Evolutionary conservation across 2,888 invertebrate genomes (phyloP), one percentile per base, ranked within the genome.

Genomic region (Resseliella maxima): DNA sequence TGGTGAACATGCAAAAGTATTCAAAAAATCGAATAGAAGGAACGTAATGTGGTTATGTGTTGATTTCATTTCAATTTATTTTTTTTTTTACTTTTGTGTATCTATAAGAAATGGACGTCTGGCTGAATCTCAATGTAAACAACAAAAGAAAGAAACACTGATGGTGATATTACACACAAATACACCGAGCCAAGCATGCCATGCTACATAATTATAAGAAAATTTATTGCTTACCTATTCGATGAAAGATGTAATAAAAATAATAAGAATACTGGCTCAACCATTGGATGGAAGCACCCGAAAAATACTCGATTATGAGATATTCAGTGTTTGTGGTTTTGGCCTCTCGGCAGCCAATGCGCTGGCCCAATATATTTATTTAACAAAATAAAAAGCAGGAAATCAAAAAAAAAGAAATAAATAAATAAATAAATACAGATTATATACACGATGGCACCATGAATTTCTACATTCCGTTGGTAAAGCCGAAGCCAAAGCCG

Each of bases 171-270:
- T 24, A 59, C 59, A 59, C n/a, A 50, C 8, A 50, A 18, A 50
- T 2, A 18, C 2, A 50, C 15, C 8, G 46, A 50, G 46, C 8
- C 6, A 64, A 64, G 35, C 36, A n/a, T n/a, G n/a, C n/a, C 35
- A 35, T 18, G 35, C n/a, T 36, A 81, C 81, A 81, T 81, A 81
- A 81, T 81, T 81, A 81, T 81, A 81, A 81, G 21, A 36, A 81
- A 81, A 81, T 81, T 81, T 81, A 81, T 81, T 81, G 36, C 81
- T 81, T 81, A 36, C 81, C 81, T 81, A 81, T 31, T 81, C 81
- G 81, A 81, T 81, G 81, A 81, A 81, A 81, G 81, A 81, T 81
- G 81, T 35, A 81, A 81, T 81, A 81, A 81, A 81, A 81, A 81
- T 36, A 81, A 81, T 81, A 81, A 31, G 35, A 81, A 81, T 35